These are phyloP conservation scores for Spilosoma lubricipeda DNA, from an alignment of 2,888 invertebrate genomes.

Conservation along the genomic window DNA sequence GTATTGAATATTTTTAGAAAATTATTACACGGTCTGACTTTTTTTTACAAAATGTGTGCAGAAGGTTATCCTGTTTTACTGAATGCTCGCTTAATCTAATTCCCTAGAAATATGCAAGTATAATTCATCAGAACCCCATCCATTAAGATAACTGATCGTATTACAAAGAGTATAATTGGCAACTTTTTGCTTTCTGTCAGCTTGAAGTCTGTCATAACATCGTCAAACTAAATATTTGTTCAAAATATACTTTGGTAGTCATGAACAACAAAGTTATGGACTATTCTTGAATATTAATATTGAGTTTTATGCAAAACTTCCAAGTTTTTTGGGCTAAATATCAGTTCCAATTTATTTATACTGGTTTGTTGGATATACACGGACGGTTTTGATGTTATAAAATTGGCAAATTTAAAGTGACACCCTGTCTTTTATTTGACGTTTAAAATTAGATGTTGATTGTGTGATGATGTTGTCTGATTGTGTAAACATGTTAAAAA, in stretches of 20 bases:
- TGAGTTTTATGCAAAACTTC: constrained; percentile 29
- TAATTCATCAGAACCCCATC: constrained; percentile 33
- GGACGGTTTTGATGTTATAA: constrained; percentile 9
- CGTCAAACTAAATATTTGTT: constrained; percentile 32
- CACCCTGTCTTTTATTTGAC: neutral
- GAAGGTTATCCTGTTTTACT: too few relatives aligned
- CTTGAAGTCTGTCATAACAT: too few relatives aligned
- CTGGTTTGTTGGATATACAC: constrained; percentile 18
- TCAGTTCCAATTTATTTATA: constrained; percentile 30
- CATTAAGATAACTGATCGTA: constrained; percentile 9
- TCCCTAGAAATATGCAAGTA: constrained; percentile 45
- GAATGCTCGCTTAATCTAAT: constrained; percentile 29
- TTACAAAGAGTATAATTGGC: constrained; percentile 15
- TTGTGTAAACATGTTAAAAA: too few relatives aligned
- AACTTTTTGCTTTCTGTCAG: constrained; percentile 12
- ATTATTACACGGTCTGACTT: too few relatives aligned
- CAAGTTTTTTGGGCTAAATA: constrained; percentile 19
- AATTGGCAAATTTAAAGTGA: neutral
- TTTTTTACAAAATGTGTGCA: too few relatives aligned
- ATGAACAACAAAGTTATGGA: constrained; percentile 34
- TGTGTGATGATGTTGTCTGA: too few relatives aligned
- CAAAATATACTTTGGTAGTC: constrained; percentile 34
- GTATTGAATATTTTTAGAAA: constrained; percentile 14
- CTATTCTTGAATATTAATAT: constrained; percentile 38
- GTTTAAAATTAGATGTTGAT: too few relatives aligned